Percentiles rank a stretch among this genome's conserved stretches.
These are phyloP conservation scores for Drosophila dunni DNA, from an alignment of 1,140 invertebrate genomes.

Conservation along the genomic window DNA sequence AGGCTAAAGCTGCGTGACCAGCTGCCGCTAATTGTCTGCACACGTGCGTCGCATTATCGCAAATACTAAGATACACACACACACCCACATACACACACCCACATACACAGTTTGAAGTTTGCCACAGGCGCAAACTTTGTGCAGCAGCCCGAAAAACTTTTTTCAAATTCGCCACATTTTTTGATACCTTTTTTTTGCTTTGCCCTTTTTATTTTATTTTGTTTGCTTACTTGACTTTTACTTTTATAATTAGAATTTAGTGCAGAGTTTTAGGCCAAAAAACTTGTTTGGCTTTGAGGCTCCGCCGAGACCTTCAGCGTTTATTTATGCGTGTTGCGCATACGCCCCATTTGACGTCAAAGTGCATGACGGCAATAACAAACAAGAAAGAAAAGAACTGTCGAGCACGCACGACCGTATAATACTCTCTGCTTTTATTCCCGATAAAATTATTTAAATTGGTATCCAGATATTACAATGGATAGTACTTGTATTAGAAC, in stretches of 20 bases:
- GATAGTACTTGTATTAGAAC: no score
- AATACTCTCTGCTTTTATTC: no score
- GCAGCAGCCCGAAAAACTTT: conserved; percentile 32
- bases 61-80: conserved; percentile 39
- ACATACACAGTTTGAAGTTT: conserved; percentile 6
- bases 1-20: conserved; percentile 57
- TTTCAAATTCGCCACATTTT: conserved; percentile 20
- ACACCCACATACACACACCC: conserved; percentile 2
- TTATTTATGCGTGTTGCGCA: conserved; percentile 28
- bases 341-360: conserved; percentile 55
- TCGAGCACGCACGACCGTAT: no score
- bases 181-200: neutral
- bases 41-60: conserved; percentile 52
- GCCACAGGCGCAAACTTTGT: conserved; percentile 4
- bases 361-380: conserved; percentile 58
- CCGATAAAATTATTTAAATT: no score
- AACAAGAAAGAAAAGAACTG: conserved; percentile 21
- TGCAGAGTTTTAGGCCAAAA: conserved; percentile 27
- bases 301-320: conserved; percentile 22
- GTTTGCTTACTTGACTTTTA: conserved; percentile 2
- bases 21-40: conserved; percentile 65
- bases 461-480: no score
- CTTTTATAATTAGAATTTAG: conserved; percentile 52
- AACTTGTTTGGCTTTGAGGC: conserved; percentile 1
- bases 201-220: neutral